phyloP scores from a whole-genome alignment of 2,113 vertebrate genomes.

The Mola mola region DNA sequence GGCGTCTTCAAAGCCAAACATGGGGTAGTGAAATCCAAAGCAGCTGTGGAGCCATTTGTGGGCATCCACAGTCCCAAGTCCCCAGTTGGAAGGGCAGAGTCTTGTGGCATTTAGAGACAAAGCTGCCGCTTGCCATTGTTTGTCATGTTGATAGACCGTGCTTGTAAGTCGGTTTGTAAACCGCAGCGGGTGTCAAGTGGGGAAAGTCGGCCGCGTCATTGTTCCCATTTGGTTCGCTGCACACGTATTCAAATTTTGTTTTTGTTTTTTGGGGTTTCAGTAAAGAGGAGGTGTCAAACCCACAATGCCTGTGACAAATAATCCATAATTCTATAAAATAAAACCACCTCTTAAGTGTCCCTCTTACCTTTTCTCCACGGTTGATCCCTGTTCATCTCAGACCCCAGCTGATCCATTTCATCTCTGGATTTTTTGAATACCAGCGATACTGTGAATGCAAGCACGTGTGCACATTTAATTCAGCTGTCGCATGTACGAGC shows the following conservation, averaged over 20 bases:
- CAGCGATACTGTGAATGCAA: constrained; percentile 16
- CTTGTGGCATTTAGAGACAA: constrained; percentile 19
- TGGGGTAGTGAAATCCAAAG: constrained; percentile 1
- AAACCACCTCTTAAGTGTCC: constrained; percentile 7
- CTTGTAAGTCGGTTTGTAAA: not conserved
- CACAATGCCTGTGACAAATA: no score
- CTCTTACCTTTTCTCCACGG: constrained; percentile 1
- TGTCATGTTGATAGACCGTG: not conserved
- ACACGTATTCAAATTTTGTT: not conserved
- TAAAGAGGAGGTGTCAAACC: no score
- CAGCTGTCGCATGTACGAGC: constrained; percentile 39
- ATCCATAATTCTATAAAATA: no score
- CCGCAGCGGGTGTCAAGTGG: not conserved
- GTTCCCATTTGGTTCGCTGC: not conserved
- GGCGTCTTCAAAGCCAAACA: constrained; percentile 25
- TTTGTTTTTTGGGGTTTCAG: no score
- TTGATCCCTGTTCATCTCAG: not conserved
- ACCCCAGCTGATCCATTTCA: constrained; percentile 24
- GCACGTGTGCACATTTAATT: constrained; percentile 45
- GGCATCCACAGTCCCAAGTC: constrained; percentile 2
- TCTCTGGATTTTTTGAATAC: constrained; percentile 40
- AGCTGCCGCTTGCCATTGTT: constrained; percentile 1
- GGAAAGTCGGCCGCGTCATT: not conserved
- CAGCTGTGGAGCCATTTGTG: constrained; percentile 21
- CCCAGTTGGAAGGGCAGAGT: constrained; percentile 10